Conservation (phyloP, 2,113 vertebrate species). For the Chaetura pelagica region DNA sequence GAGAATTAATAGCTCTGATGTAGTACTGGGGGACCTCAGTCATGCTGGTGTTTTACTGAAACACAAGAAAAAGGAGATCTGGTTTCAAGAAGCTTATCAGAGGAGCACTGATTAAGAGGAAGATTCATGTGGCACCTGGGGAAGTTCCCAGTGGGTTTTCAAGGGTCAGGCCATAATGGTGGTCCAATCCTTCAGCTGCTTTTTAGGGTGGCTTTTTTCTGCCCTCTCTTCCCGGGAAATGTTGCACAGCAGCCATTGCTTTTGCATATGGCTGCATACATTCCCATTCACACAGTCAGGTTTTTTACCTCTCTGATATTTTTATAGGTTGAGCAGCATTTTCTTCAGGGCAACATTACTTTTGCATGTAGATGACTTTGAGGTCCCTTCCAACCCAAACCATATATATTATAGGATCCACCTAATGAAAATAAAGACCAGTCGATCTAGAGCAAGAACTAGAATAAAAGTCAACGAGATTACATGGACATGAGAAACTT, state of each 20-base stretch:
- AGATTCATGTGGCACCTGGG: background rate
- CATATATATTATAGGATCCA: background rate
- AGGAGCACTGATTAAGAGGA: conserved; percentile 20
- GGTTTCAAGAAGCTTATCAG: background rate
- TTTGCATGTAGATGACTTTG: background rate
- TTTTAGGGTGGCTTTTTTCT: background rate
- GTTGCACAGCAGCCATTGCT: background rate
- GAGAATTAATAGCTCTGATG: conserved; percentile 39
- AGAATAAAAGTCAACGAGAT: background rate
- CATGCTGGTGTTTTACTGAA: background rate
- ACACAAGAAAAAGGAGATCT: background rate
- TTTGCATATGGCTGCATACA: background rate
- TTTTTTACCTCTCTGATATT: background rate
- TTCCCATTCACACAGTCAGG: background rate
- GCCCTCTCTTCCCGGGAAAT: background rate
- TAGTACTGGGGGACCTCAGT: background rate
- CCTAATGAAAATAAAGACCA: conserved; percentile 1
- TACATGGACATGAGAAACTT: background rate
- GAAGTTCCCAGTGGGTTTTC: background rate
- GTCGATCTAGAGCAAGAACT: background rate
- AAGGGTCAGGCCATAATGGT: conserved; percentile 12
- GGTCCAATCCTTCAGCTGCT: background rate
- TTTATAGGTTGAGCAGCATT: background rate
- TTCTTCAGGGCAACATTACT: background rate
- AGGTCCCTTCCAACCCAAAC: too few species aligned